A percentile compares a stretch with the other conserved stretches of the same genome.
These are phyloP conservation scores for Fistularia commersonii DNA, from an alignment of 2,797 vertebrate genomes.

Conservation along the genomic window DNA sequence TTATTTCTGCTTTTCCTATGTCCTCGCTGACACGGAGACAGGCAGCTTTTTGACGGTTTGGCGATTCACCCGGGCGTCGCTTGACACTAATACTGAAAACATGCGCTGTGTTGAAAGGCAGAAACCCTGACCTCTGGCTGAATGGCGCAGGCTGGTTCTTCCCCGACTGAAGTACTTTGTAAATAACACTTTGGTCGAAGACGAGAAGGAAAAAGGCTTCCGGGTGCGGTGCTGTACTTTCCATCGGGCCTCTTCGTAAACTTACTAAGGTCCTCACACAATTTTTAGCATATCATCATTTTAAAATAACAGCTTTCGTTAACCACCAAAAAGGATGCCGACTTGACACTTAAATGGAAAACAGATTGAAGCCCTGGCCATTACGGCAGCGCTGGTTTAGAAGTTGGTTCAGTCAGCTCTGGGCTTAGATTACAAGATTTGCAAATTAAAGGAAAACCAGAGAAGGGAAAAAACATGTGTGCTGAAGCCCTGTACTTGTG, in stretches of 20 bases:
- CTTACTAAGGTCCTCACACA: slow-evolving; percentile 76
- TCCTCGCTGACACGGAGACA: slow-evolving; percentile 60
- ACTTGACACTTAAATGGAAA: slow-evolving; percentile 96
- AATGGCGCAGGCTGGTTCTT: slow-evolving; percentile 59
- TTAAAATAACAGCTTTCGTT: slow-evolving; percentile 90
- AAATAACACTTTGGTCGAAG: slow-evolving; percentile 73
- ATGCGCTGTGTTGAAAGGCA: slow-evolving; percentile 73
- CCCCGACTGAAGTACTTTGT: slow-evolving; percentile 65
- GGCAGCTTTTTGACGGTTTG: slow-evolving; percentile 62
- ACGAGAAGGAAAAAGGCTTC: slow-evolving; percentile 68
- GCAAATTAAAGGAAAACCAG: slow-evolving; percentile 94
- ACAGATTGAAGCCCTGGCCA: slow-evolving; percentile 91
- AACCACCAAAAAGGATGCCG: slow-evolving; percentile 88
- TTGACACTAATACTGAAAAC: slow-evolving; percentile 74
- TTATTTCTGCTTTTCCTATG: slow-evolving; percentile 63
- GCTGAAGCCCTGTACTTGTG: slow-evolving; percentile 75
- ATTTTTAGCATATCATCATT: slow-evolving; percentile 87
- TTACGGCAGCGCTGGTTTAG: slow-evolving; percentile 81
- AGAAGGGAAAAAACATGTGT: slow-evolving; percentile 82
- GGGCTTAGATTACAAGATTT: slow-evolving; percentile 97
- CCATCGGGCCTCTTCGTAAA: slow-evolving; percentile 78
- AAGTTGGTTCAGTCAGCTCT: slow-evolving; percentile 86
- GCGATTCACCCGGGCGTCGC: slow-evolving; percentile 56
- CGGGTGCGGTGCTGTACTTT: slow-evolving; percentile 71
- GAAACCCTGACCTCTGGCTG: slow-evolving; percentile 74